phyloP scores from a whole-genome alignment of 2,888 invertebrate species.

The Hydroisotoma schaefferi region DNA sequence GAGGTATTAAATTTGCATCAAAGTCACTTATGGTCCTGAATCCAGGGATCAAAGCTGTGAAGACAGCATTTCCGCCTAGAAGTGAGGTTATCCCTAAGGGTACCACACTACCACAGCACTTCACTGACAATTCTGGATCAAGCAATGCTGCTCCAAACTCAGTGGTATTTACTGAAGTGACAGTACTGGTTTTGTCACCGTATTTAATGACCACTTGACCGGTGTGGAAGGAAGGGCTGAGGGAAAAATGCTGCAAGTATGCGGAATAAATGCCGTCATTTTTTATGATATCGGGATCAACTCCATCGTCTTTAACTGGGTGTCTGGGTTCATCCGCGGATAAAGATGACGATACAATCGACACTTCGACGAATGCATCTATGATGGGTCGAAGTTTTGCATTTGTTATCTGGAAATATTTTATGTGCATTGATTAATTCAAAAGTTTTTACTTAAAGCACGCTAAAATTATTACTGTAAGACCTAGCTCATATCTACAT shows the following conservation, averaged over 20 bases:
- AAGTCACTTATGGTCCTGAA: conserved; percentile 13
- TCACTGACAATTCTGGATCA: background rate
- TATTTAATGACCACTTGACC: too few species aligned
- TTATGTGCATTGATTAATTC: too few species aligned
- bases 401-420: too few species aligned
- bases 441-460: too few species aligned
- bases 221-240: conserved; percentile 21
- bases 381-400: background rate
- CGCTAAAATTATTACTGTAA: too few species aligned
- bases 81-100: background rate
- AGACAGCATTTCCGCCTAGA: background rate
- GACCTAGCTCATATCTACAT: too few species aligned
- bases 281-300: conserved; percentile 36
- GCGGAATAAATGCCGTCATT: conserved; percentile 44
- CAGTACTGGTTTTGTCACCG: background rate
- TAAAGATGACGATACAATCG: background rate
- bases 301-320: conserved; percentile 31
- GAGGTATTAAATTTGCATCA: background rate
- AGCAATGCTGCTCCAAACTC: conserved; percentile 7
- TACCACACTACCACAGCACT: conserved; percentile 23
- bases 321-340: background rate
- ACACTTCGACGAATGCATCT: background rate
- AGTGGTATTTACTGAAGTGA: background rate
- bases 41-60: conserved; percentile 7
- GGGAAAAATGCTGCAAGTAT: conserved; percentile 28